Base-by-base conservation (phyloP, 2,113 vertebrate species). In the Eulemur rufifrons region DNA sequence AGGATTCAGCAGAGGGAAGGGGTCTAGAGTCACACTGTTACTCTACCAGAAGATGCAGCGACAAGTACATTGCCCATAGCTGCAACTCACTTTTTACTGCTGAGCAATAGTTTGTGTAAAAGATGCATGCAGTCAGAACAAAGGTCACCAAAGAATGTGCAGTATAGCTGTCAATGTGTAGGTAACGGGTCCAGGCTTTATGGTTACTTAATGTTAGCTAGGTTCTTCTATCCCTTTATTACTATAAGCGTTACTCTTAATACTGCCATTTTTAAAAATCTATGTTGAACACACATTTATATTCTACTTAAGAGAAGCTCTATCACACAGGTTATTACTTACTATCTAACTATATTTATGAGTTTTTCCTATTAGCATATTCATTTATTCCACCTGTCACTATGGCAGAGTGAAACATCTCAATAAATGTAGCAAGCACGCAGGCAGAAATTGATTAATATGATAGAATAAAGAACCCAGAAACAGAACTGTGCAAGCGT, bases 321-420 rank as follows among this genome's bases (percentile, higher is more conserved):
- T 66, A 54, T 29, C 69, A 42, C n/a, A 52, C 25, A 81, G 50
- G n/a, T 20, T 50, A 69, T 8, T 63, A 37, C 32, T 56, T 45
- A 27, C 7, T 5, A 23, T 20, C 9, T 25, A 29, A 32, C n/a
- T 74, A 27, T 11, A n/a, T 0, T 4, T 34, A 15, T 12, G n/a
- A 82, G 54, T 12, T 94, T 39, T 61, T 88, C 27, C 21, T 25
- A 32, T 52, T 18, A 2, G 37, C 27, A 2, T 64, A 11, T 42
- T 17, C 4, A 25, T 66, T 86, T 50, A 14, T 69, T 84, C 34
- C 15, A 47, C 18, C 17, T 77, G 6, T 32, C 8, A 52, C 39
- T 32, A 14, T 13, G 21, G 18, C 8, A 78, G 45, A 37, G 77
- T 3, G 21, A 32, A 63, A 21, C 5, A 15, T n/a, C 13, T 88